Base-by-base conservation (phyloP, 1,140 invertebrate species). In the Paralvinella palmiformis region DNA sequence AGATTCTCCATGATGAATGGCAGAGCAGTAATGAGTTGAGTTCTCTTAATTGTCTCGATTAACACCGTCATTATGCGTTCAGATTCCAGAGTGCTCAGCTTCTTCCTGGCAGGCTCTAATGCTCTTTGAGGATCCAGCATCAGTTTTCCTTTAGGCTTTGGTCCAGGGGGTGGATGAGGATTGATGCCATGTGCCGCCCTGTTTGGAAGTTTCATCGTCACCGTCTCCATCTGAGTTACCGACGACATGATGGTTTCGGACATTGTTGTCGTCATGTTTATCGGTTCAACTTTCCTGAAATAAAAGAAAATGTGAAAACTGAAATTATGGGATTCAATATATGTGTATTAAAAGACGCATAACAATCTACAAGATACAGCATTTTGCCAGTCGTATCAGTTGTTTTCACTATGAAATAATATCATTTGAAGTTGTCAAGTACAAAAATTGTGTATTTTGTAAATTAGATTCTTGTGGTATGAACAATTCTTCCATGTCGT, bases 51-150 rank as follows among this genome's bases (percentile, higher is more conserved):
- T 6, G 73, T 73, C 35, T 80, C 77, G 29, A 75, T 75, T 69
- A 79, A 74, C 4, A 79, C 79, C n/a, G 73, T 69, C 77, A 81
- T 79, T 7, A 81, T 71, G 44, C 79, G 64, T 53, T 81, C 78
- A 1, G 79, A 69, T 67, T 81, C 79, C 60, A 81, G 68, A 7
- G 78, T 76, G 10, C 76, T 63, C 36, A 81, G 68, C 56, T 80
- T 81, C 63, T 80, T 81, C 37, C 76, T 65, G 1, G 75, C 68
- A 15, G 79, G 79, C 65, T 81, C 78, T 41, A 80, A 59, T n/a
- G 77, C 76, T 44, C 76, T 62, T 10, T 74, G 62, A 44, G 76
- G 77, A 66, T 80, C 79, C 6, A 80, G 58, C 37, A 69, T 62
- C 35, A 73, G 20, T 36, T 71, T 71, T n/a, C 56, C 29, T 41